Evolutionary conservation across 2,797 vertebrate species (phyloP), one percentile per base, ranked within the genome.

Genomic region (Merluccius polli): DNA sequence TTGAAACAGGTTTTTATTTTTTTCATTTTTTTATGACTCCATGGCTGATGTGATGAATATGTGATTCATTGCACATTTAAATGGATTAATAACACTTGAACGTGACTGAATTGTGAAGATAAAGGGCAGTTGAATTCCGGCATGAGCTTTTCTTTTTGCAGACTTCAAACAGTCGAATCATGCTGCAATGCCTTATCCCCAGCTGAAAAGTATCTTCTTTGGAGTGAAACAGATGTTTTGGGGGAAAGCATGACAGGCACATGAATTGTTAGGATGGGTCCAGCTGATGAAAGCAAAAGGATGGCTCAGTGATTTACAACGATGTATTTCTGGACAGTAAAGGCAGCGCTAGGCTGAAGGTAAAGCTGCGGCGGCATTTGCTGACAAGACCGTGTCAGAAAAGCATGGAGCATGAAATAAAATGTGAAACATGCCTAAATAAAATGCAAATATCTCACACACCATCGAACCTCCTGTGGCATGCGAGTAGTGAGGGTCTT

Each of bases 401-500:
- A 27, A 27, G 24, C n/a, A 27, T 65, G 59, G 24, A 13, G 27
- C 24, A 24, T n/a, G 52, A 59, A 44, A 44, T 16, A 44, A 13
- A 4, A 44, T 15, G 12, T 11, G 52, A 21, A 21, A 21, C 18
- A 69, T 21, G 48, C 65, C 71, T 67, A 72, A 77, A 59, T 81
- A 48, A 36, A 72, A 73, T 63, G 27, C 72, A 74, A 81, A 78
- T 79, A 36, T 65, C 1, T 11, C 67, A n/a, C 78, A n/a, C n/a
- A 67, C 44, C 74, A 38, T 74, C 74, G 21, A n/a, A 36, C 6
- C 24, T 75, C 38, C 32, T 78, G 69, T 81, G 75, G 70, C 70
- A 74, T 80, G 75, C 48, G 84, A 31, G 81, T 72, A 74, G 68
- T 36, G 67, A 9, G 0, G 24, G 83, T 80, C 59, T 80, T 21